Evolutionary conservation across 1,140 invertebrate species (phyloP).

Genomic region (Leucophenga varia): DNA sequence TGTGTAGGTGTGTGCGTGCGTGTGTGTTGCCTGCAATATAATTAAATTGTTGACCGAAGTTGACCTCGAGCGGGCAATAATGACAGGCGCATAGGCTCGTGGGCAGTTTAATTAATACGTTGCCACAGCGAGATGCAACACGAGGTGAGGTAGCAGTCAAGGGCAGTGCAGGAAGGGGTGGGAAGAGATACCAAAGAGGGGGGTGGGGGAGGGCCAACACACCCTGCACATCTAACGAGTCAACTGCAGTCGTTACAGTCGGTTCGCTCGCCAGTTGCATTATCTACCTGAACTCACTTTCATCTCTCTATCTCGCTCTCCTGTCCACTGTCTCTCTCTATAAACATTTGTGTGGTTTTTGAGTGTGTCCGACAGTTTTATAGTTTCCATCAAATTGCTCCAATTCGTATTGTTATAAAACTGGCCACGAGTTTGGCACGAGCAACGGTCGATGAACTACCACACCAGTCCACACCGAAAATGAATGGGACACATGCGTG

Average conservation of each 20-base stretch:
- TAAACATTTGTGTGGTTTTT: conserved; percentile 37
- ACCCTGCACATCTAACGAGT: conserved; percentile 25
- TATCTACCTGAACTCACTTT: conserved; percentile 15
- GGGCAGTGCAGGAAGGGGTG: not conserved
- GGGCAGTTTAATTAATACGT: conserved; percentile 45
- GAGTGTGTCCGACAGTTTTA: conserved; percentile 39
- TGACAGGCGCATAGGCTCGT: conserved; percentile 46
- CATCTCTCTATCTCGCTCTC: conserved; percentile 15
- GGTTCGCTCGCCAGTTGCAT: not conserved
- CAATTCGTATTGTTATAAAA: conserved; percentile 49
- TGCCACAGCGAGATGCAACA: conserved; percentile 25
- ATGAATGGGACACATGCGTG: no score
- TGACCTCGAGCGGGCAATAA: conserved; percentile 19
- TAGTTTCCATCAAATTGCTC: conserved; percentile 46
- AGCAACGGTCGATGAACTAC: no score
- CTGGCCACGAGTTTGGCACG: conserved; percentile 35
- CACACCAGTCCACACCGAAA: no score
- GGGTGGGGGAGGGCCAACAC: conserved; percentile 19
- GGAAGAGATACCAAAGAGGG: not conserved
- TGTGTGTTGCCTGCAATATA: no score
- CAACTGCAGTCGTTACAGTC: conserved; percentile 23
- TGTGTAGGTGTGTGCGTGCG: no score
- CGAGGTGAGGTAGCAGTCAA: not conserved
- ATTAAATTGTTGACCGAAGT: conserved; percentile 41
- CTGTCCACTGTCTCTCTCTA: conserved; percentile 22